phyloP scores from a whole-genome alignment of 2,888 invertebrate species.

The Elaeidobius kamerunicus region DNA sequence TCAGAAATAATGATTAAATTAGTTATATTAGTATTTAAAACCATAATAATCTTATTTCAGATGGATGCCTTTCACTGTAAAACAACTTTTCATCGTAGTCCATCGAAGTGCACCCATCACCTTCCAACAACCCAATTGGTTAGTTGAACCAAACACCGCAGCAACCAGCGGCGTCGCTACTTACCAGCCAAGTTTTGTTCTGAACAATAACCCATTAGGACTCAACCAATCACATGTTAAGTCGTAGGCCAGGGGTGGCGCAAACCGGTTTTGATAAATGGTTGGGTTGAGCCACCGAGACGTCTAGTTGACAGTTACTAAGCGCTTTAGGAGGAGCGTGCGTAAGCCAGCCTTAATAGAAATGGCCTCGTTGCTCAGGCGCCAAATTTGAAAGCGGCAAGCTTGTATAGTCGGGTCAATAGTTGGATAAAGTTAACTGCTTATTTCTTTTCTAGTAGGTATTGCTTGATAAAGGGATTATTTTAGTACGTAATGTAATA shows the following conservation, averaged over 20 bases:
- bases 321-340: constrained; percentile 51
- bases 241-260: constrained; percentile 47
- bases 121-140: constrained; percentile 40
- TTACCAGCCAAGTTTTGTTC: constrained; percentile 40
- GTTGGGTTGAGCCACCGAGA: constrained; percentile 50
- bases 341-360: constrained; percentile 49
- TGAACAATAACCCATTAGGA: constrained; percentile 35
- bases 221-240: constrained; percentile 45
- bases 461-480: no score
- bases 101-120: constrained; percentile 32
- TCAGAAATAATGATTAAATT: no score
- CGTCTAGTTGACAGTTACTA: constrained; percentile 50
- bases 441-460: no score
- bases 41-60: no score
- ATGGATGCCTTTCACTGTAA: no score
- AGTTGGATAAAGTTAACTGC: constrained; percentile 9
- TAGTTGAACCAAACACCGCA: constrained; percentile 45
- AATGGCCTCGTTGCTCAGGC: constrained; percentile 46
- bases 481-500: no score
- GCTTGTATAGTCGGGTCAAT: constrained; percentile 22
- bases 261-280: constrained; percentile 48
- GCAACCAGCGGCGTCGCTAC: constrained; percentile 45
- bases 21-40: no score
- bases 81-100: constrained; percentile 11
- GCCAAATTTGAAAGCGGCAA: constrained; percentile 22